Evolutionary conservation across 2,888 invertebrate species (phyloP).

Genomic region (Thereva nobilitata): DNA sequence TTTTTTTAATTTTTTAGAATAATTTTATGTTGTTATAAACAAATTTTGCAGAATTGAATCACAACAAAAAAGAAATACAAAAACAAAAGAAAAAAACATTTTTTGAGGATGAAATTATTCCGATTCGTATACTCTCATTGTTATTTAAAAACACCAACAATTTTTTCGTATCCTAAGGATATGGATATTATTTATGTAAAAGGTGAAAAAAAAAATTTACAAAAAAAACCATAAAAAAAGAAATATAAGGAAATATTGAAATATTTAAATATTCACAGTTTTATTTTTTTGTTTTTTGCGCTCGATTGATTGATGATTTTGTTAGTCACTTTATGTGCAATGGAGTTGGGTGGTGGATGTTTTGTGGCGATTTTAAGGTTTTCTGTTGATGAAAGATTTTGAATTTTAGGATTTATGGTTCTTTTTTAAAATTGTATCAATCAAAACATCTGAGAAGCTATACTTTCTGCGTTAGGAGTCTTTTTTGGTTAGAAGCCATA

Average conservation of each 20-base stretch:
- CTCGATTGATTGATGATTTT: not conserved
- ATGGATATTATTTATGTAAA: slow-evolving; percentile 36
- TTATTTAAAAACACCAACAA: slow-evolving; percentile 37
- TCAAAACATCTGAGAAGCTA: too few relatives aligned
- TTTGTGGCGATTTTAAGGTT: too few relatives aligned
- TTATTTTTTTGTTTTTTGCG: slow-evolving; percentile 14
- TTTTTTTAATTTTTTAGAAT: too few relatives aligned
- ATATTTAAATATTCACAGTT: slow-evolving; percentile 25
- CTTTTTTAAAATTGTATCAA: too few relatives aligned
- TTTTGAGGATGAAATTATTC: slow-evolving; percentile 32
- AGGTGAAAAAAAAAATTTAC: slow-evolving; percentile 21
- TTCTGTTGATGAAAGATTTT: too few relatives aligned
- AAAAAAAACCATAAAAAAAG: slow-evolving; percentile 27
- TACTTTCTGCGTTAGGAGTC: too few relatives aligned
- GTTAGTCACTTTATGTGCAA: not conserved
- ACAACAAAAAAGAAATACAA: slow-evolving; percentile 2
- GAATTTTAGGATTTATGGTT: too few relatives aligned
- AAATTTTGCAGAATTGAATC: not conserved
- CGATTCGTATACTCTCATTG: slow-evolving; percentile 36
- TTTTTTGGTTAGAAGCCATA: too few relatives aligned
- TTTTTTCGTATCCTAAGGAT: slow-evolving; percentile 38
- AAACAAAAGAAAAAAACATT: slow-evolving; percentile 9
- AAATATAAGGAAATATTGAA: slow-evolving; percentile 36
- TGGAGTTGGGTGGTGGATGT: not conserved
- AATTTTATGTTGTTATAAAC: too few relatives aligned